phyloP scores from a whole-genome alignment of 2,113 vertebrate genomes.

The Oenanthe melanoleuca region DNA sequence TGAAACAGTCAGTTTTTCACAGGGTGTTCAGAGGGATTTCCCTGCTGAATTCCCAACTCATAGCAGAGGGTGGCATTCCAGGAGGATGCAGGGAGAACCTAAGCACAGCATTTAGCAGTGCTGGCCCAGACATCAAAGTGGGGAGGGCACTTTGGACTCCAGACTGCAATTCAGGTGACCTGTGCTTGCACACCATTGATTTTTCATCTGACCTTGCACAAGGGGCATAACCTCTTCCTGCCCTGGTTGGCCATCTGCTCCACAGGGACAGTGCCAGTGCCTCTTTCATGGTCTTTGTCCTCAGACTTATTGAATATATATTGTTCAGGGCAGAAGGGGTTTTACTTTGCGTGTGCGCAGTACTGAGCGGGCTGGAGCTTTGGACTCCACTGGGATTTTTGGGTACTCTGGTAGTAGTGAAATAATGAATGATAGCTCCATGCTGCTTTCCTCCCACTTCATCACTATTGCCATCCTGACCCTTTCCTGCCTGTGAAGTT shows the following conservation, averaged over 20 bases:
- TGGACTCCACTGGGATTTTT: conserved; percentile 19
- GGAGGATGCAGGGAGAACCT: not conserved
- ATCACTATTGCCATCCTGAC: not conserved
- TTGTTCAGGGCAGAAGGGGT: conserved; percentile 2
- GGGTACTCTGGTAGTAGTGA: not conserved
- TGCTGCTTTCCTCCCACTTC: not conserved
- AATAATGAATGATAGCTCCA: not conserved
- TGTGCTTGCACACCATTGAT: not conserved
- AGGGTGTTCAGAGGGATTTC: not conserved
- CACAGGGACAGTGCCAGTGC: not conserved
- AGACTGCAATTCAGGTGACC: conserved; percentile 2
- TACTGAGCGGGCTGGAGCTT: not conserved
- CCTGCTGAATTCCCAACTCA: accelerated
- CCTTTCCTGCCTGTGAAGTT: not conserved
- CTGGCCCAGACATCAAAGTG: not conserved
- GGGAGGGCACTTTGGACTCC: not conserved
- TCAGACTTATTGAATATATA: not conserved
- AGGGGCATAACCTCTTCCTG: not conserved
- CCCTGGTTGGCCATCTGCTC: not conserved
- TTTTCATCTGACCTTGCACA: conserved; percentile 24
- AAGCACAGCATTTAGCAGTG: accelerated
- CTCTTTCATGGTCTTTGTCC: conserved; percentile 41
- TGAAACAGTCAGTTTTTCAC: accelerated
- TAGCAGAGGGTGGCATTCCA: not conserved
- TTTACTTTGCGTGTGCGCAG: not conserved